phyloP scores from a whole-genome alignment of 2,113 vertebrate species.

The Rhea pennata region DNA sequence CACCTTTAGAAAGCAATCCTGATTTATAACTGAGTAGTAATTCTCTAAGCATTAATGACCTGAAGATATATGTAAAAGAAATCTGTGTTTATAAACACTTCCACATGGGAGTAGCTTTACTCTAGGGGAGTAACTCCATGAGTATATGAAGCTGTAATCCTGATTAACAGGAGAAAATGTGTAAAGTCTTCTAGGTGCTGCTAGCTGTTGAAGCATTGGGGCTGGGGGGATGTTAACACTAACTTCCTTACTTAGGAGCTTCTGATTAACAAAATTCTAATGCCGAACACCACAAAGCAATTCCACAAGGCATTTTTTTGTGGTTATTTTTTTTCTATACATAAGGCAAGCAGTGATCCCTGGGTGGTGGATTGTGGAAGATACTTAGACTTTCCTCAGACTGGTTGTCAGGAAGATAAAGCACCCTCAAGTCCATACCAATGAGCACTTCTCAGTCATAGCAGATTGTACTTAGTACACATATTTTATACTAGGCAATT shows the following conservation, averaged over 20 bases:
- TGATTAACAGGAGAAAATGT: neutral
- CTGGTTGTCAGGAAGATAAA: conserved; percentile 47
- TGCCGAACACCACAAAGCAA: accelerated
- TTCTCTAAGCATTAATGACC: neutral
- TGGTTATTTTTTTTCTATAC: neutral
- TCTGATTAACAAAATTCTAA: neutral
- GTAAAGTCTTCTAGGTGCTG: neutral
- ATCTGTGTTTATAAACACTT: neutral
- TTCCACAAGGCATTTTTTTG: neutral
- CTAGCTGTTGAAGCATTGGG: neutral
- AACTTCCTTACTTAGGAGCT: neutral
- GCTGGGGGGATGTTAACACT: neutral
- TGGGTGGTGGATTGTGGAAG: neutral
- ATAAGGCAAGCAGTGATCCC: neutral
- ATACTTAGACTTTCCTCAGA: neutral
- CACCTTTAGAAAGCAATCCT: neutral
- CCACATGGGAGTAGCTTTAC: neutral
- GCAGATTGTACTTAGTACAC: conserved; percentile 50
- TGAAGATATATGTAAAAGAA: conserved; percentile 19
- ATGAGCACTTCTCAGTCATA: conserved; percentile 43
- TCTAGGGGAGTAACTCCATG: neutral
- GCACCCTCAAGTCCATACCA: neutral
- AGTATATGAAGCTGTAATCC: neutral
- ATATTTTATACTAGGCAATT: conserved; percentile 49
- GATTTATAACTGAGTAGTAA: neutral